These are phyloP conservation scores for Epinotia brunnichana DNA, from an alignment of 2,888 invertebrate species.

Conservation along the genomic window DNA sequence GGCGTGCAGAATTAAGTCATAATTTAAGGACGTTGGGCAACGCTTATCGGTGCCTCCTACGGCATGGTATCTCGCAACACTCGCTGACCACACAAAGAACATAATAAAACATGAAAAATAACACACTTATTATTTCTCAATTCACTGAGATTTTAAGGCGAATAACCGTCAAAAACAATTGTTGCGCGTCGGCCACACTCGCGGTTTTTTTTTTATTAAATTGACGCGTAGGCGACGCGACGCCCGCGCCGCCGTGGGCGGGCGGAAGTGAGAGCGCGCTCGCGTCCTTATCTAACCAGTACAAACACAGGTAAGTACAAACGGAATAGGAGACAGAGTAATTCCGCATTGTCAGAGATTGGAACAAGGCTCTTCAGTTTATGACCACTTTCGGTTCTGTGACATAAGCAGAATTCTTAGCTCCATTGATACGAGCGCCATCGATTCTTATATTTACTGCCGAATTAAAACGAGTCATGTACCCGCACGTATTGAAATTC, in stretches of 20 bases:
- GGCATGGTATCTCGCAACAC: constrained; percentile 69
- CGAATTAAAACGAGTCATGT: constrained; percentile 68
- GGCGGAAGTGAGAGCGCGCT: constrained; percentile 82
- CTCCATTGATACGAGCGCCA: constrained; percentile 65
- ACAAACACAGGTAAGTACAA: constrained; percentile 58
- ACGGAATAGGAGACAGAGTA: constrained; percentile 62
- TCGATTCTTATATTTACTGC: constrained; percentile 61
- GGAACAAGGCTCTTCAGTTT: constrained; percentile 78
- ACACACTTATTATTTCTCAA: constrained; percentile 41
- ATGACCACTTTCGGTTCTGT: constrained; percentile 78
- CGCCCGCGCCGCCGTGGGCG: constrained; percentile 73
- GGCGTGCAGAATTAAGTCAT: constrained; percentile 78
- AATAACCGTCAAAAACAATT: constrained; percentile 61
- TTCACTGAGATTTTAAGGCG: constrained; percentile 45
- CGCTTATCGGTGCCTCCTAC: constrained; percentile 76
- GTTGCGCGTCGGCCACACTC: constrained; percentile 69
- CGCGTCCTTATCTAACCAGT: constrained; percentile 73
- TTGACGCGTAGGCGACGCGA: constrained; percentile 76
- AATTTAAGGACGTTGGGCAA: constrained; percentile 73
- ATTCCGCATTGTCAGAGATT: constrained; percentile 77
- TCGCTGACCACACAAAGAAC: constrained; percentile 41
- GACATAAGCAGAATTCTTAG: constrained; percentile 71
- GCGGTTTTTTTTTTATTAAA: constrained; percentile 75
- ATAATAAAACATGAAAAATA: constrained; percentile 43
- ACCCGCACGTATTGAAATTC: constrained; percentile 54